These are phyloP conservation scores for Sympetrum striolatum DNA, from an alignment of 2,888 invertebrate genomes.

Conservation along the genomic window DNA sequence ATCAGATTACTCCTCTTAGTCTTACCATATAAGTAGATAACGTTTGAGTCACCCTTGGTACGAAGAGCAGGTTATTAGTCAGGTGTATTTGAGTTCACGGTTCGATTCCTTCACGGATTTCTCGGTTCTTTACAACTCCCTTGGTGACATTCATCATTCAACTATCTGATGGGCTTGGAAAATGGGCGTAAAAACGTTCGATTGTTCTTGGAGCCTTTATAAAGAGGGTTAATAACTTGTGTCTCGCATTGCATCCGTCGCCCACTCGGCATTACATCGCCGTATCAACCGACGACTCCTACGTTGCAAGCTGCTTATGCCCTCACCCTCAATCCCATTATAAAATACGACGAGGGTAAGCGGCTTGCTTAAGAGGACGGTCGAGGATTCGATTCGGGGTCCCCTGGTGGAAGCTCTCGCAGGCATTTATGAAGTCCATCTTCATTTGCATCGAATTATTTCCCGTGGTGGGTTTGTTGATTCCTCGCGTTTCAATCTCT, in stretches of 20 bases:
- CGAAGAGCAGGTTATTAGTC: not conserved
- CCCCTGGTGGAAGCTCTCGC: not conserved
- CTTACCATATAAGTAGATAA: too few relatives aligned
- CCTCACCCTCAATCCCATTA: not conserved
- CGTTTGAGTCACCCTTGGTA: not conserved
- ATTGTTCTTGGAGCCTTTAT: not conserved
- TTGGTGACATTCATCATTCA: constrained; percentile 15
- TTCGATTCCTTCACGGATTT: not conserved
- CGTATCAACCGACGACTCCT: not conserved
- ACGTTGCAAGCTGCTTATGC: not conserved
- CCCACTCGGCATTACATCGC: not conserved
- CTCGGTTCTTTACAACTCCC: not conserved
- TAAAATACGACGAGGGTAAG: not conserved
- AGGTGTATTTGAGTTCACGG: not conserved
- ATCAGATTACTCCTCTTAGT: too few relatives aligned
- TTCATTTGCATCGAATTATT: too few relatives aligned
- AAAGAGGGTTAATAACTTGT: not conserved
- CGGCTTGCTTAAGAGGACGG: not conserved
- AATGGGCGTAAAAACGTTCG: not conserved
- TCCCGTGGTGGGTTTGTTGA: too few relatives aligned
- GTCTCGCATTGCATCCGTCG: not conserved
- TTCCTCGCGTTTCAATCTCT: too few relatives aligned
- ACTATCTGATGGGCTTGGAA: constrained; percentile 3
- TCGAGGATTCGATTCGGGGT: not conserved
- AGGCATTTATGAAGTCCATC: too few relatives aligned